These are phyloP conservation scores for Pseudoatta argentina DNA, from an alignment of 1,140 invertebrate genomes.

Conservation along the genomic window DNA sequence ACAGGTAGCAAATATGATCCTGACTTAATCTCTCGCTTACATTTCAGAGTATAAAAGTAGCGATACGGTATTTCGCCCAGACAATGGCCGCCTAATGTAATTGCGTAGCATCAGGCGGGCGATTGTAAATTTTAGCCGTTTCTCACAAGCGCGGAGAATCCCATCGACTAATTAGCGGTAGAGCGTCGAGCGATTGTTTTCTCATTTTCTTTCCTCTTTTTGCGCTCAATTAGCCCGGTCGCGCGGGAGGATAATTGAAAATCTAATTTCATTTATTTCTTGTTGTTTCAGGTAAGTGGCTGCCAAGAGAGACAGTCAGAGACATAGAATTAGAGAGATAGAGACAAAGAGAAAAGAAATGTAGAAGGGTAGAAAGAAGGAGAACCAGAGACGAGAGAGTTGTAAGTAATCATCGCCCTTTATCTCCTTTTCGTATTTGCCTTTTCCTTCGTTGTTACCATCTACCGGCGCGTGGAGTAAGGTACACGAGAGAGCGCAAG, in stretches of 20 bases:
- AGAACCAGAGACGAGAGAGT: slow-evolving; percentile 50
- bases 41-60: slow-evolving; percentile 31
- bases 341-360: not conserved
- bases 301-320: slow-evolving; percentile 6
- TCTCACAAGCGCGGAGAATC: slow-evolving; percentile 46
- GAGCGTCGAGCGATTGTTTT: slow-evolving; percentile 46
- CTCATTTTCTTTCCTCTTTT: slow-evolving; percentile 23
- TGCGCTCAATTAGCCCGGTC: slow-evolving; percentile 40
- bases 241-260: slow-evolving; percentile 40
- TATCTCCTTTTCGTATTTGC: slow-evolving; percentile 80
- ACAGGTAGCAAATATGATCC: slow-evolving; percentile 33
- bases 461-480: not conserved
- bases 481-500: slow-evolving; percentile 7
- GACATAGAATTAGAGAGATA: not conserved
- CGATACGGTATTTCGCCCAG: slow-evolving; percentile 53
- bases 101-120: slow-evolving; percentile 38
- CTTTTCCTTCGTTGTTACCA: slow-evolving; percentile 72
- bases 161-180: slow-evolving; percentile 53
- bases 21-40: slow-evolving; percentile 30
- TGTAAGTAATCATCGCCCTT: slow-evolving; percentile 83
- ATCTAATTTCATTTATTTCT: slow-evolving; percentile 82
- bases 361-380: not conserved
- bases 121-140: slow-evolving; percentile 62
- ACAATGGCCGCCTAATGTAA: slow-evolving; percentile 58
- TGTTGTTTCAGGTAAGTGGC: slow-evolving; percentile 83